Conservation (phyloP, 2,797 vertebrate genomes). For the Myripristis jacobus region DNA sequence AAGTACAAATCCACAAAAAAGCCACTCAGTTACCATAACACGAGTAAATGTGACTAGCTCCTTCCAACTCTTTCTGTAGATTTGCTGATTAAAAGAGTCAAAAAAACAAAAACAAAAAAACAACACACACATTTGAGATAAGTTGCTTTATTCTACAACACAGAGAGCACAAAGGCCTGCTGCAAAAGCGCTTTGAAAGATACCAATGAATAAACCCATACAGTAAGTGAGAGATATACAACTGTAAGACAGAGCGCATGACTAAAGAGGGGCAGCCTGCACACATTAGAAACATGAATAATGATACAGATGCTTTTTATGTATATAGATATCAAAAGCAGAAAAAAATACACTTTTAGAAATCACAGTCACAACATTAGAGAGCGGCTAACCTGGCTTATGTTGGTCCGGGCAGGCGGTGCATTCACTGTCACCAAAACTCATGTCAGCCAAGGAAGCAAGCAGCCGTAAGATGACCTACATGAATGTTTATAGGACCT, state of each 20-base stretch:
- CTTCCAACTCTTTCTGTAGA: not conserved
- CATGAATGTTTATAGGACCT: not conserved
- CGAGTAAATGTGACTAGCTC: too few relatives aligned
- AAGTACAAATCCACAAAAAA: too few relatives aligned
- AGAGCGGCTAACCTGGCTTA: slow-evolving; percentile 13
- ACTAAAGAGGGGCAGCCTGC: not conserved
- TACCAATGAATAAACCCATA: slow-evolving; percentile 9
- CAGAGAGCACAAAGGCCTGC: slow-evolving; percentile 50
- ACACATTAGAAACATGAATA: too few relatives aligned
- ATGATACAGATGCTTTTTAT: slow-evolving; percentile 24
- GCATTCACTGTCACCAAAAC: slow-evolving; percentile 5
- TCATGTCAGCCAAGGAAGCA: slow-evolving; percentile 34
- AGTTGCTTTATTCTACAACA: slow-evolving; percentile 54
- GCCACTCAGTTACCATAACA: too few relatives aligned
- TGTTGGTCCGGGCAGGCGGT: not conserved
- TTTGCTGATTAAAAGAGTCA: too few relatives aligned
- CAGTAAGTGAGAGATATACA: slow-evolving; percentile 29
- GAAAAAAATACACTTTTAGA: slow-evolving; percentile 52
- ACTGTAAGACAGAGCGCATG: slow-evolving; percentile 26
- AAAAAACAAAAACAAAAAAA: too few relatives aligned
- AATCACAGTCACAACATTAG: slow-evolving; percentile 50
- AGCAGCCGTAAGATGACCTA: not conserved
- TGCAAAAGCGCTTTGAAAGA: slow-evolving; percentile 26
- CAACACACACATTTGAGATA: slow-evolving; percentile 1
- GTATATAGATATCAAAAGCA: slow-evolving; percentile 57